Percentiles rank a stretch among this genome's conserved stretches.
These are phyloP conservation scores for Pangasius macronema DNA, from an alignment of 2,797 vertebrate species.

Conservation along the genomic window DNA sequence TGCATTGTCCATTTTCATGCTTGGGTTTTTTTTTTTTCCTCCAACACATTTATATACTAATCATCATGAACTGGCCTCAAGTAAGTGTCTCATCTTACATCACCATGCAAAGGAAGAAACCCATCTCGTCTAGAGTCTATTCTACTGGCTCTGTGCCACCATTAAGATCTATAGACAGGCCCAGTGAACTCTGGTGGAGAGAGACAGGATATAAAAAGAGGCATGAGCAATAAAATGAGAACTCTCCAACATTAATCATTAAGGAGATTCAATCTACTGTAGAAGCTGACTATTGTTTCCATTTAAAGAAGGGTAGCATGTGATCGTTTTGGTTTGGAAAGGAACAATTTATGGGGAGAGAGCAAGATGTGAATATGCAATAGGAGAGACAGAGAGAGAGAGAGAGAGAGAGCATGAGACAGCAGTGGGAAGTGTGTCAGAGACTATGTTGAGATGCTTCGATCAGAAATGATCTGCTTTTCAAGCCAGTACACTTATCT, in stretches of 20 bases:
- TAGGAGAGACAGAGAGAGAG: background rate
- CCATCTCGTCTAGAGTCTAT: background rate
- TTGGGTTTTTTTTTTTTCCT: background rate
- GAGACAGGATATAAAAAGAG: slow-evolving; percentile 29
- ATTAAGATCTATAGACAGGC: background rate
- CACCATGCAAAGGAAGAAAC: slow-evolving; percentile 1
- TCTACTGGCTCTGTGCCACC: background rate
- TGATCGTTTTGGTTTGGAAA: background rate
- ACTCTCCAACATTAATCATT: slow-evolving; percentile 44
- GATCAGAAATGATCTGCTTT: slow-evolving; percentile 17
- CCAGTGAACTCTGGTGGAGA: background rate
- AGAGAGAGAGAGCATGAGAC: background rate
- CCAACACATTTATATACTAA: background rate
- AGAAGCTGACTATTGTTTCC: slow-evolving; percentile 26
- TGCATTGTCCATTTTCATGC: too few species aligned
- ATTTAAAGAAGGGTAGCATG: slow-evolving; percentile 24
- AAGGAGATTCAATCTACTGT: slow-evolving; percentile 31
- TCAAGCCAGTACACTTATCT: slow-evolving; percentile 1
- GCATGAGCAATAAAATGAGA: slow-evolving; percentile 35
- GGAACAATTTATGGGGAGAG: background rate
- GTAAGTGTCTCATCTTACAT: background rate
- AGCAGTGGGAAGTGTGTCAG: slow-evolving; percentile 15
- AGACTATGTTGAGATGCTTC: slow-evolving; percentile 38
- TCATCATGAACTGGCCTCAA: background rate
- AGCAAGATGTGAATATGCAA: background rate